Evolutionary conservation across 2,888 invertebrate species (phyloP), one percentile per base, ranked within the genome.

Genomic region (Coremacera marginata): DNA sequence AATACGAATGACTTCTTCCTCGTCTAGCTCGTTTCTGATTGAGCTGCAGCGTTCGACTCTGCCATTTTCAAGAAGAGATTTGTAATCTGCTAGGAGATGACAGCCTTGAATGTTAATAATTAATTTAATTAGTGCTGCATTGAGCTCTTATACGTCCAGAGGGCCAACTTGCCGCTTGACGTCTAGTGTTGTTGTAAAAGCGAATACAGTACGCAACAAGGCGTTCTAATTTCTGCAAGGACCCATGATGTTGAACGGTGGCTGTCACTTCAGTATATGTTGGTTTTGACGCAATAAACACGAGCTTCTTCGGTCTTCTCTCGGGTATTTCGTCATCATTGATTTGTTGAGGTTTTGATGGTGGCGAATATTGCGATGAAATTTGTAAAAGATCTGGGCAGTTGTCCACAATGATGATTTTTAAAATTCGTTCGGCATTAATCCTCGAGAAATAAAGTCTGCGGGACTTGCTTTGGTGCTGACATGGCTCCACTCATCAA

Each of bases 381-480:
- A 9, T 11, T 9, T 44, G 51, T 55, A 57, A 37, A 70, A 57
- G 16, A 0, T 19, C 31, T 37, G 55, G 37, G 57, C 70, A 55
- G 27, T 19, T n/a, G 37, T 25, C 57, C 70, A 57, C 34, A 70
- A 37, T 57, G 49, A 51, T 25, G 14, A 51, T 7, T 57, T 55
- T 14, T 57, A 34, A 16, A 70, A 7, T 9, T 70, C 57, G 31
- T 8, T 22, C 11, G 44, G 19, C 19, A 57, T 55, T 16, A 57
- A n/a, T 19, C 70, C 55, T 55, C 70, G 52, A 4, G 55, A 70
- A 52, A 70, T 55, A 31, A 77, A 37, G 37, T 76, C 77, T 31
- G 76, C 74, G 4, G 75, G 75, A 68, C 77, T 79, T 5, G 73
- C 60, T 49, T 79, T 79, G 1, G 75, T 71, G 57, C 70, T 55